Conservation (phyloP, 2,888 invertebrate genomes). For the Laothoe populi region DNA sequence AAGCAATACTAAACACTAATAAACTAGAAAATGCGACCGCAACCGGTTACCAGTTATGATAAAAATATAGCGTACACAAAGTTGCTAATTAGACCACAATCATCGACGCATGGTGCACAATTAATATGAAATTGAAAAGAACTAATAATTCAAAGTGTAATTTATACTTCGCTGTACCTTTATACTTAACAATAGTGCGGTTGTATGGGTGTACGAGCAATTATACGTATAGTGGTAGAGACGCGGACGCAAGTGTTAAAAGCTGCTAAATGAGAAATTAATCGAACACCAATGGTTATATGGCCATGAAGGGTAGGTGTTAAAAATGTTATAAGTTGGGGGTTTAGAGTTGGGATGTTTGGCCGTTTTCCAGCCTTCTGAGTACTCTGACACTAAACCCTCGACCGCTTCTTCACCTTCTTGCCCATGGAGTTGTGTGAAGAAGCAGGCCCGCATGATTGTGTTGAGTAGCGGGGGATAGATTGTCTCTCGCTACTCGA, state of each 20-base stretch:
- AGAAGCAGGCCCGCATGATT: too few species aligned
- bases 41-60: background rate
- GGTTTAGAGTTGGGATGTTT: too few species aligned
- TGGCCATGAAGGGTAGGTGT: too few species aligned
- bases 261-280: background rate
- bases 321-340: too few species aligned
- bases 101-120: conserved; percentile 34
- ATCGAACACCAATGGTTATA: too few species aligned
- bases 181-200: conserved; percentile 33
- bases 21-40: background rate
- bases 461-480: too few species aligned
- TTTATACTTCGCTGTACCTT: conserved; percentile 32
- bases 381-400: too few species aligned
- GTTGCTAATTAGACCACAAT: conserved; percentile 34
- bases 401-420: too few species aligned
- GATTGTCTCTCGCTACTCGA: too few species aligned
- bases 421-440: too few species aligned
- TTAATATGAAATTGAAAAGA: conserved; percentile 43
- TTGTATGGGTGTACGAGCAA: conserved; percentile 25
- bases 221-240: conserved; percentile 28
- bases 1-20: background rate
- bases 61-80: conserved; percentile 26
- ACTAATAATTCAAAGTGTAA: conserved; percentile 47
- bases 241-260: background rate
- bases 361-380: too few species aligned